A percentile compares a stretch with the other conserved stretches of the same genome.
phyloP scores from a whole-genome alignment of 2,113 vertebrate genomes.

The Zosterops pallidus region DNA sequence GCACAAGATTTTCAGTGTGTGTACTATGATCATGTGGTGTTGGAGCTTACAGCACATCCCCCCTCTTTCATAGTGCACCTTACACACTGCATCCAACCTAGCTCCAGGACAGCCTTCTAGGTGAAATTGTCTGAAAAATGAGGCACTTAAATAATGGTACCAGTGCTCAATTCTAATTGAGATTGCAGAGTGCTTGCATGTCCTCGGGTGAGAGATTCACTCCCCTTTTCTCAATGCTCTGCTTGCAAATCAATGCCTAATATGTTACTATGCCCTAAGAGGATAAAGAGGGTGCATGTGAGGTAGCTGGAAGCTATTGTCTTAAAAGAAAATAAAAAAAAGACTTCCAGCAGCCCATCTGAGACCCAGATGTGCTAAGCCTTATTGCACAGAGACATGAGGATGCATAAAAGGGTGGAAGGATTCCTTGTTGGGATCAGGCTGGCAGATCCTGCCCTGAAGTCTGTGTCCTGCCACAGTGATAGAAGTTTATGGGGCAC shows the following conservation, averaged over 20 bases:
- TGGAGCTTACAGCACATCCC: background rate
- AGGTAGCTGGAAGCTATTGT: background rate
- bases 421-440: background rate
- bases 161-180: background rate
- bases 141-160: background rate
- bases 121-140: background rate
- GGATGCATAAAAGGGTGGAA: background rate
- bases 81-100: background rate
- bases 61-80: background rate
- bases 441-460: background rate
- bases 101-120: background rate
- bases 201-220: background rate
- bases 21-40: rapidly evolving
- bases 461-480: background rate
- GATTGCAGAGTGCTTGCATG: background rate
- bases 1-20: background rate
- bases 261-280: background rate
- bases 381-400: background rate
- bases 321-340: background rate
- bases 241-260: background rate
- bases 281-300: background rate
- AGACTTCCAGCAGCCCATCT: background rate
- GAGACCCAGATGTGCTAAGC: background rate
- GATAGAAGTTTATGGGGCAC: background rate
- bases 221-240: background rate